Percentiles rank a stretch among this genome's conserved stretches.
Conservation (phyloP, 2,113 vertebrate species). For the Onychostoma macrolepis region DNA sequence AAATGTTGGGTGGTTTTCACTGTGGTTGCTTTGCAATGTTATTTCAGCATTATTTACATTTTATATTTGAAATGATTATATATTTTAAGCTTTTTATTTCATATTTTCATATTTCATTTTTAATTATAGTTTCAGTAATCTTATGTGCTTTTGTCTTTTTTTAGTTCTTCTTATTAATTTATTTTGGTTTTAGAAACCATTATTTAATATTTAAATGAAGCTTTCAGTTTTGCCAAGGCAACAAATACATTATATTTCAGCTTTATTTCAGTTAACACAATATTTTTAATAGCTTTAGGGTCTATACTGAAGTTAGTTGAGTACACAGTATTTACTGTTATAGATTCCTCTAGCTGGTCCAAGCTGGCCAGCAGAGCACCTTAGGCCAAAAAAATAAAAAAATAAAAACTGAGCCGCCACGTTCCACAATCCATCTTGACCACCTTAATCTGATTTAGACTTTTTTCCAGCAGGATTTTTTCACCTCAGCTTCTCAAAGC, state of each 20-base stretch:
- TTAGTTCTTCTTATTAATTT: too few relatives aligned
- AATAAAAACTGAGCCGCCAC: not conserved
- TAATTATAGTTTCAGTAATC: too few relatives aligned
- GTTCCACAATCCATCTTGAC: not conserved
- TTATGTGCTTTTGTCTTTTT: too few relatives aligned
- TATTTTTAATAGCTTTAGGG: not conserved
- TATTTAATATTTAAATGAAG: too few relatives aligned
- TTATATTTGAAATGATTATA: not conserved
- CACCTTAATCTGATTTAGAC: not conserved
- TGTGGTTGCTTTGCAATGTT: not conserved
- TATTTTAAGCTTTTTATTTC: not conserved
- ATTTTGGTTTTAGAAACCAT: too few relatives aligned
- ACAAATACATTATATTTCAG: not conserved
- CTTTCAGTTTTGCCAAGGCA: not conserved
- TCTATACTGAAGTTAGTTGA: not conserved
- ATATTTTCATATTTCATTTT: too few relatives aligned
- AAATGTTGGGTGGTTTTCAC: too few relatives aligned
- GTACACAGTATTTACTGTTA: not conserved
- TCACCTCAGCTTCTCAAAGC: not conserved
- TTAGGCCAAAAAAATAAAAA: too few relatives aligned
- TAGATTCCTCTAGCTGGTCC: not conserved
- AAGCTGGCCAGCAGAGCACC: not conserved
- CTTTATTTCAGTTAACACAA: not conserved
- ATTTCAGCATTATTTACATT: not conserved
- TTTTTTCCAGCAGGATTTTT: not conserved